phyloP scores from a whole-genome alignment of 2,888 invertebrate genomes.

The Amphipyra tragopoginis region DNA sequence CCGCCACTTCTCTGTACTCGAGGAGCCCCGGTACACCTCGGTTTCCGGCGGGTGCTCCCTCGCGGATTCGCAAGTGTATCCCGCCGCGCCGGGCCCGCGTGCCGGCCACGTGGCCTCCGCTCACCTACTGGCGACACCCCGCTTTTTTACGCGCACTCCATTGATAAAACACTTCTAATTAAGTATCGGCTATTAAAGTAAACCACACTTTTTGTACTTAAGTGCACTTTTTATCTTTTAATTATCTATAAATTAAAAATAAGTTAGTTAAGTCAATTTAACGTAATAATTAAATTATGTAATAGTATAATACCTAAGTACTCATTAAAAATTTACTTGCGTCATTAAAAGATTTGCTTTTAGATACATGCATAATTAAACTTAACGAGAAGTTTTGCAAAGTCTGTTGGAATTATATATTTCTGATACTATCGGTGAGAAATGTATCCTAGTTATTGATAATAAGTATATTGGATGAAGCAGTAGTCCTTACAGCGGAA shows the following conservation, averaged over 20 bases:
- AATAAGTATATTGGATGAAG: background rate
- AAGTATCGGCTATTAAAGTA: slow-evolving; percentile 70
- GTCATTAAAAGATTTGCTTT: background rate
- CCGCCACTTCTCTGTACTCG: slow-evolving; percentile 89
- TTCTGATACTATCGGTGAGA: background rate
- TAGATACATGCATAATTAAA: slow-evolving; percentile 4
- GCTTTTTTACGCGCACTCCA: slow-evolving; percentile 76
- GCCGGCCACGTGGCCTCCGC: slow-evolving; percentile 85
- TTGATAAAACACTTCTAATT: slow-evolving; percentile 81
- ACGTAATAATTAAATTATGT: slow-evolving; percentile 46
- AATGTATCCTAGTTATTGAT: background rate
- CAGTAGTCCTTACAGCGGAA: background rate
- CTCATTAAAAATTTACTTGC: slow-evolving; percentile 22
- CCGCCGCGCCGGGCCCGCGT: slow-evolving; percentile 78
- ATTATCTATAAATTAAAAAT: slow-evolving; percentile 32
- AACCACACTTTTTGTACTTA: slow-evolving; percentile 64
- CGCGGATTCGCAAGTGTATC: slow-evolving; percentile 84
- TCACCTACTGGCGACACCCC: slow-evolving; percentile 74
- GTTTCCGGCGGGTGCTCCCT: slow-evolving; percentile 88
- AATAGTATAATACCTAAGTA: slow-evolving; percentile 30
- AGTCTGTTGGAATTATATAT: slow-evolving; percentile 2
- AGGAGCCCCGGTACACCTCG: slow-evolving; percentile 89
- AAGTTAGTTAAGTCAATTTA: slow-evolving; percentile 36
- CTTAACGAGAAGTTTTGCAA: slow-evolving; percentile 27
- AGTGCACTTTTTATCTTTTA: slow-evolving; percentile 55